phyloP scores from a whole-genome alignment of 2,888 invertebrate genomes.

The Diogma glabrata region DNA sequence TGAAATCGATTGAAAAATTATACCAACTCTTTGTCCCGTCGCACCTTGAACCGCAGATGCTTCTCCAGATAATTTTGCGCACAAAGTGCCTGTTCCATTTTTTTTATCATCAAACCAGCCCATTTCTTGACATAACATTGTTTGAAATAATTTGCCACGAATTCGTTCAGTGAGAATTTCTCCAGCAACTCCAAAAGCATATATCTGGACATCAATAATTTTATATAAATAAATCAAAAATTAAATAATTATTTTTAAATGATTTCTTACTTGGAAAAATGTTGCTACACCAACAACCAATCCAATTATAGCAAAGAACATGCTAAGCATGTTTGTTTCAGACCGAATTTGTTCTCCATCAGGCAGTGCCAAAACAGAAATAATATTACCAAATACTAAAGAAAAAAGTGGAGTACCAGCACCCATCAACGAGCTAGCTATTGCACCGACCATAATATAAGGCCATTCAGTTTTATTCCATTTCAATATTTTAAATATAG shows the following conservation, averaged over 20 bases:
- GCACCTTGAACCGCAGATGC: constrained; percentile 71
- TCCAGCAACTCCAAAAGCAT: constrained; percentile 64
- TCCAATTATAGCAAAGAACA: constrained; percentile 58
- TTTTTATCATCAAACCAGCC: constrained; percentile 61
- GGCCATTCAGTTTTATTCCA: constrained; percentile 59
- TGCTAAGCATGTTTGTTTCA: constrained; percentile 47
- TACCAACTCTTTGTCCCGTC: constrained; percentile 68
- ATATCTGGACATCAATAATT: too few relatives aligned
- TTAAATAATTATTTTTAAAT: too few relatives aligned
- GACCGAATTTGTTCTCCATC: constrained; percentile 41
- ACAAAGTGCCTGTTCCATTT: constrained; percentile 64
- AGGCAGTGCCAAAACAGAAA: constrained; percentile 44
- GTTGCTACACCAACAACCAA: constrained; percentile 50
- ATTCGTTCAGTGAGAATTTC: constrained; percentile 66
- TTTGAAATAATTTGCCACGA: constrained; percentile 50
- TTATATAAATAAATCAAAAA: too few relatives aligned
- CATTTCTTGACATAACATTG: constrained; percentile 60
- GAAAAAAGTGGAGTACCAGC: constrained; percentile 62
- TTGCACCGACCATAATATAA: constrained; percentile 46
- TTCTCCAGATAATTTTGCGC: constrained; percentile 62
- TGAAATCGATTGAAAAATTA: constrained; percentile 59
- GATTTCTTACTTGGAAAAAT: constrained; percentile 50
- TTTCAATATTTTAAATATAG: constrained; percentile 42
- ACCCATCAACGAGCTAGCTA: constrained; percentile 53
- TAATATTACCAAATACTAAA: constrained; percentile 58